Evolutionary conservation across 1,140 invertebrate species (phyloP).

Genomic region (Stegodyphus mimosarum): DNA sequence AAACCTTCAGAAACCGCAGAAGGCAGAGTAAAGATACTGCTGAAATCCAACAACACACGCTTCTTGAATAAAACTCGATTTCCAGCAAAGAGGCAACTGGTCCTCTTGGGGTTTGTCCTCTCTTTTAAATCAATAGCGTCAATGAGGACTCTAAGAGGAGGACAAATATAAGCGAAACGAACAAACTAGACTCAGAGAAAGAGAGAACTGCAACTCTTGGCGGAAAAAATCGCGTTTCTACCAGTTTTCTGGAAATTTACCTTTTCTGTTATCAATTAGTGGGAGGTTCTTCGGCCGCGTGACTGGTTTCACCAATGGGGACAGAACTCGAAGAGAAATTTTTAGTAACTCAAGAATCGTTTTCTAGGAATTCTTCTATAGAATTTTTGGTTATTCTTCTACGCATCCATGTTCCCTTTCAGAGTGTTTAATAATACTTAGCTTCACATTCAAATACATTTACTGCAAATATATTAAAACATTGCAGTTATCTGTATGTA

Average conservation of each 20-base stretch:
- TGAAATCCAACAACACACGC: neutral
- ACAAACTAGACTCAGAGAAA: slow-evolving; percentile 25
- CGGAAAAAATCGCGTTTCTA: slow-evolving; percentile 26
- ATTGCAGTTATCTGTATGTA: too few relatives aligned
- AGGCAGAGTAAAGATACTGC: neutral
- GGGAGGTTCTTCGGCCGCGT: neutral
- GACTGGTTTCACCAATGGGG: neutral
- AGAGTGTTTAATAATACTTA: too few relatives aligned
- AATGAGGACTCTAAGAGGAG: slow-evolving; percentile 36
- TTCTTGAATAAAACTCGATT: slow-evolving; percentile 14
- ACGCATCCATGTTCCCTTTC: too few relatives aligned
- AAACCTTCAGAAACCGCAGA: too few relatives aligned
- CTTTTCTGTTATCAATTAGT: slow-evolving; percentile 53
- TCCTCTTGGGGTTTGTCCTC: slow-evolving; percentile 16
- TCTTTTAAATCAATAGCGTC: slow-evolving; percentile 49
- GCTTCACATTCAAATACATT: too few relatives aligned
- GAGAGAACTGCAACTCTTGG: slow-evolving; percentile 24
- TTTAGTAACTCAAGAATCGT: neutral
- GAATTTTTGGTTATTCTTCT: too few relatives aligned
- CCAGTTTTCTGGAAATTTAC: slow-evolving; percentile 33
- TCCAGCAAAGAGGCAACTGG: slow-evolving; percentile 4
- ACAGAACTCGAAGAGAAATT: neutral
- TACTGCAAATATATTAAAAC: too few relatives aligned
- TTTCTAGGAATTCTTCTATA: too few relatives aligned
- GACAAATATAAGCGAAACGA: slow-evolving; percentile 15